Percentiles rank a stretch among this genome's conserved stretches.
These are phyloP conservation scores for Drosophila rubida DNA, from an alignment of 2,888 invertebrate species.

Conservation along the genomic window DNA sequence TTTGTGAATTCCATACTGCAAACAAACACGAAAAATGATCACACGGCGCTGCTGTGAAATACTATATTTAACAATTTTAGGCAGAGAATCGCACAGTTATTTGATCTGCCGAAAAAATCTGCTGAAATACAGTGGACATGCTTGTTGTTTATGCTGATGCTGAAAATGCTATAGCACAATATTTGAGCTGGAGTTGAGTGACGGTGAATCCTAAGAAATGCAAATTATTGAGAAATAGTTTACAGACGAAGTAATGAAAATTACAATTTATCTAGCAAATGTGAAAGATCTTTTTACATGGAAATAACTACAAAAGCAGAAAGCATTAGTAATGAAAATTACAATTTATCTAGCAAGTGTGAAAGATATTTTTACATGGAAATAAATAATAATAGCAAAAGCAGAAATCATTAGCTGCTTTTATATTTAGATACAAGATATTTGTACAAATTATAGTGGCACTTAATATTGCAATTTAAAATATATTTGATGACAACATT, in stretches of 20 bases:
- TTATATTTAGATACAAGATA: too few relatives aligned
- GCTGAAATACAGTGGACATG: not conserved
- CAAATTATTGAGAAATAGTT: not conserved
- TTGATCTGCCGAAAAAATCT: slow-evolving; percentile 17
- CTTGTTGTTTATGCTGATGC: slow-evolving; percentile 21
- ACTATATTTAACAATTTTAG: slow-evolving; percentile 4
- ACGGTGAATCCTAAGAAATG: slow-evolving; percentile 5
- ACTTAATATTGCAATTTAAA: too few relatives aligned
- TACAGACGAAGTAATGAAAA: not conserved
- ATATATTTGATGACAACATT: too few relatives aligned
- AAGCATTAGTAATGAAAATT: not conserved
- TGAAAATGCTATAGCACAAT: slow-evolving; percentile 13
- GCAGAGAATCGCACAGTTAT: not conserved
- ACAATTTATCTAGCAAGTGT: not conserved
- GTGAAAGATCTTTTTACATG: too few relatives aligned
- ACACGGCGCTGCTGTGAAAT: slow-evolving; percentile 23
- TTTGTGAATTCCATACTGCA: not conserved
- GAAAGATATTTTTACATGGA: too few relatives aligned
- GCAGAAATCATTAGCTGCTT: too few relatives aligned
- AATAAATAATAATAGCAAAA: too few relatives aligned
- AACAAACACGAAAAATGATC: slow-evolving; percentile 4
- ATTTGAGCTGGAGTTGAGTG: not conserved
- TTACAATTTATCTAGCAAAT: not conserved
- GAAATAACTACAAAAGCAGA: too few relatives aligned
- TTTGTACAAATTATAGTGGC: too few relatives aligned